Percentiles rank a stretch among this genome's conserved stretches.
Conservation (phyloP, 1,140 invertebrate species). For the Pseudachorutes palmiensis region DNA sequence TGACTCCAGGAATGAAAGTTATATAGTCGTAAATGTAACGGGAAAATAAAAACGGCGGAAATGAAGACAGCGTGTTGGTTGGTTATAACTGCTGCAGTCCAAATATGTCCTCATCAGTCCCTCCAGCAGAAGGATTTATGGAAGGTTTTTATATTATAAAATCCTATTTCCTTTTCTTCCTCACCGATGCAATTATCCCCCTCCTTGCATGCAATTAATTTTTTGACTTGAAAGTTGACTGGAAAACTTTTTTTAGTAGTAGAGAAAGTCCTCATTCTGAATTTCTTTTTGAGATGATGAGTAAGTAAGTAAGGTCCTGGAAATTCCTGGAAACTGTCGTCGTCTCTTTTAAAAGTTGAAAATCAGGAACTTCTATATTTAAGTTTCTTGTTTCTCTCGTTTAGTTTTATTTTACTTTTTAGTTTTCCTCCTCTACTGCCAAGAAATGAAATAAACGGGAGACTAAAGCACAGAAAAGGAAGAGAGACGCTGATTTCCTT, state of each 20-base stretch:
- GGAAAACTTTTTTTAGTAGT: not conserved
- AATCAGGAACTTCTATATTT: not conserved
- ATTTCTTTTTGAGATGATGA: not conserved
- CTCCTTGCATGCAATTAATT: not conserved
- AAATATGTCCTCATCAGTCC: too few species aligned
- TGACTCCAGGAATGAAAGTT: too few species aligned
- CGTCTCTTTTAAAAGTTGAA: not conserved
- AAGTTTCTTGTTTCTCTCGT: not conserved
- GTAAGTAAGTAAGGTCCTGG: not conserved
- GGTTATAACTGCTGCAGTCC: too few species aligned
- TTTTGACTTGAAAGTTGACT: not conserved
- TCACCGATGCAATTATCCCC: not conserved
- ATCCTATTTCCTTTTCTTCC: not conserved
- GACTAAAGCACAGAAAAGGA: not conserved
- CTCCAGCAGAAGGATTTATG: constrained; percentile 2
- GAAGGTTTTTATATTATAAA: not conserved
- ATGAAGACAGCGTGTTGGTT: too few species aligned
- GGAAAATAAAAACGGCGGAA: too few species aligned
- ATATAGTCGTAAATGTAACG: too few species aligned
- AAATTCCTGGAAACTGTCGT: not conserved
- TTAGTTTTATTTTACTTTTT: constrained; percentile 1
- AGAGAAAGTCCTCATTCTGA: not conserved
- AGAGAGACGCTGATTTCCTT: not conserved
- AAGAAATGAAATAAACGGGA: too few species aligned
- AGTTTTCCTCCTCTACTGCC: too few species aligned